Percentiles rank a stretch among this genome's conserved stretches.
Conservation (phyloP, 2,888 invertebrate species). For the Synergus laeviventris region DNA sequence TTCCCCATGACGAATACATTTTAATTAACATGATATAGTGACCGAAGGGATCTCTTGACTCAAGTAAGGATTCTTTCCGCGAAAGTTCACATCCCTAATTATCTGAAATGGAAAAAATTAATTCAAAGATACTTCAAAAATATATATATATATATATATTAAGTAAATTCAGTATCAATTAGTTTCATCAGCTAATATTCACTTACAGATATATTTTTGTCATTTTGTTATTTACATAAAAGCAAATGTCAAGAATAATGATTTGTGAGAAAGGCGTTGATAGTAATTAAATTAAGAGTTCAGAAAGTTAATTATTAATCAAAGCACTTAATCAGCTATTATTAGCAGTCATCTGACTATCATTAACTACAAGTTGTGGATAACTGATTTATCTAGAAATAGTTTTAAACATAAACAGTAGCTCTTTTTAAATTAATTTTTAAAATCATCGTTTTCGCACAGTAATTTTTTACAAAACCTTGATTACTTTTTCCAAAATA, state of each 20-base stretch:
- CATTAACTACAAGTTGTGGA: neutral
- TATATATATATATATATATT: neutral
- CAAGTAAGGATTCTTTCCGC: neutral
- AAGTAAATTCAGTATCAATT: neutral
- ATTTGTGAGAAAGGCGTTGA: neutral
- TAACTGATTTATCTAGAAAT: neutral
- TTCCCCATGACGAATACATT: neutral
- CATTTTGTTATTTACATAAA: neutral
- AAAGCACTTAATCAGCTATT: constrained; percentile 3
- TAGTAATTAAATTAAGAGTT: neutral
- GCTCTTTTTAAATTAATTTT: neutral
- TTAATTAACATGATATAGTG: neutral
- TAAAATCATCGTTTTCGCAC: neutral
- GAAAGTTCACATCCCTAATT: neutral
- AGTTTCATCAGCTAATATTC: neutral
- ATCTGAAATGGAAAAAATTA: neutral
- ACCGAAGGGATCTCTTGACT: neutral
- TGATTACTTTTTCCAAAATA: too few species aligned
- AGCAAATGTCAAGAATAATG: neutral
- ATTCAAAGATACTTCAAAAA: neutral
- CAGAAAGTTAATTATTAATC: neutral
- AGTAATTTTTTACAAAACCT: too few species aligned
- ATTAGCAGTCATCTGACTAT: neutral
- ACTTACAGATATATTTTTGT: neutral
- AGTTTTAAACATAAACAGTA: neutral